Conservation (phyloP, 2,888 invertebrate species). For the Tuberolachnus salignus region DNA sequence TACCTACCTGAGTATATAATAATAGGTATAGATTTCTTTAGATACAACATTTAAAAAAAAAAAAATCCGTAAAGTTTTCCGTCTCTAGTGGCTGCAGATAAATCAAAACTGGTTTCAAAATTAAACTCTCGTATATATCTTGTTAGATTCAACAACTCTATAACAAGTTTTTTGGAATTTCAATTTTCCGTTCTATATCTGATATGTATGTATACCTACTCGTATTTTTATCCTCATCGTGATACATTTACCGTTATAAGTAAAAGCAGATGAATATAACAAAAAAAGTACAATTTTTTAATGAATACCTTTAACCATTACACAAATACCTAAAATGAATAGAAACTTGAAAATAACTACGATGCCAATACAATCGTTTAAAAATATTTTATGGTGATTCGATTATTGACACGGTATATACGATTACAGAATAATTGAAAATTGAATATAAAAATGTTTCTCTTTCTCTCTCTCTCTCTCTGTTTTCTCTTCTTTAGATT, state of each 20-base stretch:
- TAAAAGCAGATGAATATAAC: neutral
- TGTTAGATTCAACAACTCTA: slow-evolving; percentile 2
- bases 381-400: no score
- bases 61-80: slow-evolving; percentile 16
- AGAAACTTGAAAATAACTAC: no score
- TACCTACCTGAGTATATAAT: neutral
- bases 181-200: slow-evolving; percentile 28
- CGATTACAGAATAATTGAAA: no score
- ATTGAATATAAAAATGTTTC: no score
- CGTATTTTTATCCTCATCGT: neutral
- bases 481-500: no score
- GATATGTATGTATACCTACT: neutral
- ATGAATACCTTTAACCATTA: no score
- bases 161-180: slow-evolving; percentile 51
- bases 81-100: neutral
- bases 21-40: slow-evolving; percentile 22
- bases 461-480: no score
- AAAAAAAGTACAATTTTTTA: no score
- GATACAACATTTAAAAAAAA: neutral
- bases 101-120: slow-evolving; percentile 52
- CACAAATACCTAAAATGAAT: no score
- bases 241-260: slow-evolving; percentile 31
- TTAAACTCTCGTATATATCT: slow-evolving; percentile 28
- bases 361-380: no score
- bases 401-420: no score